Percentiles rank a stretch among this genome's conserved stretches.
These are phyloP conservation scores for Leptodirus hochenwartii DNA, from an alignment of 2,888 invertebrate species.

Conservation along the genomic window DNA sequence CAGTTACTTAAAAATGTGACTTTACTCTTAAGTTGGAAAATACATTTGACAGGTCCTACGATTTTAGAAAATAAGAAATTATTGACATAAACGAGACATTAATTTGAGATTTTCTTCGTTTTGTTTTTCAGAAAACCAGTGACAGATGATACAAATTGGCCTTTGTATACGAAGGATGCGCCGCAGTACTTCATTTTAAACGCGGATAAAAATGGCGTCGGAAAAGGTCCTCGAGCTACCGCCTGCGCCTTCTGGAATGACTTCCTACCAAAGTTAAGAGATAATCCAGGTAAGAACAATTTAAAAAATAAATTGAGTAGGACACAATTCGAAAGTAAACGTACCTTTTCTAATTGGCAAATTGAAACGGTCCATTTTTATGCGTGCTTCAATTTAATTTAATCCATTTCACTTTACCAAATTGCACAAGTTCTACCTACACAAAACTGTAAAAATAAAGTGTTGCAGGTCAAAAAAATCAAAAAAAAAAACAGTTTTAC, in stretches of 20 bases:
- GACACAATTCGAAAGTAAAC: not conserved
- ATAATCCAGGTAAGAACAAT: slow-evolving; percentile 38
- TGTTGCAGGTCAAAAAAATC: too few relatives aligned
- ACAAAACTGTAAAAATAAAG: too few relatives aligned
- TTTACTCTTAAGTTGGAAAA: too few relatives aligned
- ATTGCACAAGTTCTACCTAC: too few relatives aligned
- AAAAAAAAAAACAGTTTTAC: too few relatives aligned
- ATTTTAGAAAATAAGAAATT: slow-evolving; percentile 4
- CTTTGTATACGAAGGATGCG: slow-evolving; percentile 64
- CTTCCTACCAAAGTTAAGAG: slow-evolving; percentile 76
- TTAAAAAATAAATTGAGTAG: slow-evolving; percentile 2
- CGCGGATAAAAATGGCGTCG: slow-evolving; percentile 52
- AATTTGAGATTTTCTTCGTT: slow-evolving; percentile 6
- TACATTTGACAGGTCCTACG: too few relatives aligned
- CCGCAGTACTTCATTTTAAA: slow-evolving; percentile 84
- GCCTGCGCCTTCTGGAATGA: slow-evolving; percentile 95
- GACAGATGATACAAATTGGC: slow-evolving; percentile 66
- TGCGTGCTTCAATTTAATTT: too few relatives aligned
- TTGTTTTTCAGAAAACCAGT: slow-evolving; percentile 35
- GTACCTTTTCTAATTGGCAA: too few relatives aligned
- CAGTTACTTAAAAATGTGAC: too few relatives aligned
- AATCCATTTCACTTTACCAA: too few relatives aligned
- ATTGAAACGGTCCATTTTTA: too few relatives aligned
- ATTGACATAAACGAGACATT: slow-evolving; percentile 2
- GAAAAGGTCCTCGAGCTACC: slow-evolving; percentile 60